Base-by-base conservation (phyloP, 2,113 vertebrate genomes). In the Neogobius melanostomus region DNA sequence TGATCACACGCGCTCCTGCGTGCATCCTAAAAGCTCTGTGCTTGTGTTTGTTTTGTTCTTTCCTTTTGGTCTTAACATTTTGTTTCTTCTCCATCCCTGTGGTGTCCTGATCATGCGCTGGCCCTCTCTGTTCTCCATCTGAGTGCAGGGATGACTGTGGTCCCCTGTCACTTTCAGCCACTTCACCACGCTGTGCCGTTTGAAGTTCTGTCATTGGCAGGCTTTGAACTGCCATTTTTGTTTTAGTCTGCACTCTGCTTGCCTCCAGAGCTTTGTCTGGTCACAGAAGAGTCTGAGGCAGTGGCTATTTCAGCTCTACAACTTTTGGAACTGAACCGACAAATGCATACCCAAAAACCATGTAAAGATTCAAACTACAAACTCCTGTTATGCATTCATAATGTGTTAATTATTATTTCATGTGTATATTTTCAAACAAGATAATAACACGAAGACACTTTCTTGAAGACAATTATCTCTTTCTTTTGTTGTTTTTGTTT, bases 191-290 rank as follows among this genome's bases (percentile, higher is more conserved):
- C 74, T 82, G 66, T 49, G 28, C 54, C 65, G 46, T 88, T 84
- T 87, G 80, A 90, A 87, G 77, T 82, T 78, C 74, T 86, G 75
- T 88, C 83, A 84, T 79, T 64, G 77, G 61, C 75, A 71, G 67
- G 71, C 89, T 90, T 90, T 90, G 86, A 91, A 90, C 83, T 87
- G 85, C 78, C 83, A 80, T 83, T 88, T 81, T 76, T 85, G 81
- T 86, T 88, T 87, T 81, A 61, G 12, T 61, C 42, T 61, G 59
- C 59, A 82, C 56, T 70, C 79, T 36, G 76, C 21, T 76, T 64
- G 70, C 83, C 82, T 83, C 74, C 65, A 62, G 72, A 74, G 76
- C 74, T 69, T 67, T 74, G 68, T 72, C 72, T 77, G 72, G 72
- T 36, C 82, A 72, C 77, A 75, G 84, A 84, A 85, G 74, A 74